Evolutionary conservation across 2,888 invertebrate genomes (phyloP), one percentile per base, ranked within the genome.

Genomic region (Linyphia triangularis): DNA sequence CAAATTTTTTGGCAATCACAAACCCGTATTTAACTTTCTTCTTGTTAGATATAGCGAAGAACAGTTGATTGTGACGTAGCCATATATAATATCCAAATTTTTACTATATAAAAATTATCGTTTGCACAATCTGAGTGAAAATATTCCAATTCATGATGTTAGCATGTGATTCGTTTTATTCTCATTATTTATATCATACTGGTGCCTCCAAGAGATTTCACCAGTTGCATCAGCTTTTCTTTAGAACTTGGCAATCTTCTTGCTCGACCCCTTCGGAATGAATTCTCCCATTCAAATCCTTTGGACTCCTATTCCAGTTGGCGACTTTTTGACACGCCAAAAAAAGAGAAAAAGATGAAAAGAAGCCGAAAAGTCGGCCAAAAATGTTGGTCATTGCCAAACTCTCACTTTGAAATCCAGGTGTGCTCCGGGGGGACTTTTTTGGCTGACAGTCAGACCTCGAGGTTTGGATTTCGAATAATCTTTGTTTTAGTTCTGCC

Each of bases 371-470:
- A 78, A 75, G 85, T 85, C 79, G 85, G 72, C 61, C 79, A 69
- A 57, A 40, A 61, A 85, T 85, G 85, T 85, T 85, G 85, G 85
- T 79, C 85, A 85, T 78, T 78, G 85, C 85, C 85, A 85, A 85
- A 63, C n/a, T 79, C 79, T 78, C 78, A 43, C 57, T 33, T 28
- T 3, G 40, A 40, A 13, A 43, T 40, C 67, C 79, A 85, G 72
- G 72, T 79, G 79, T 40, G 51, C 28, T 43, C 28, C 70, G 40
- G 24, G 26, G 24, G 26, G 51, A 30, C 65, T 63, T 82, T 37
- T 13, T 77, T 83, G 63, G 65, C 73, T 26, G 24, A 22, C n/a
- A 22, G 19, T 65, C 51, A 67, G 28, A 26, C 40, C 19, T 26
- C 1, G 19, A 40, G 51, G 22, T n/a, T 33, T n/a, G 19, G 7